Conservation (phyloP, 2,888 invertebrate species). For the Torymus texanus region DNA sequence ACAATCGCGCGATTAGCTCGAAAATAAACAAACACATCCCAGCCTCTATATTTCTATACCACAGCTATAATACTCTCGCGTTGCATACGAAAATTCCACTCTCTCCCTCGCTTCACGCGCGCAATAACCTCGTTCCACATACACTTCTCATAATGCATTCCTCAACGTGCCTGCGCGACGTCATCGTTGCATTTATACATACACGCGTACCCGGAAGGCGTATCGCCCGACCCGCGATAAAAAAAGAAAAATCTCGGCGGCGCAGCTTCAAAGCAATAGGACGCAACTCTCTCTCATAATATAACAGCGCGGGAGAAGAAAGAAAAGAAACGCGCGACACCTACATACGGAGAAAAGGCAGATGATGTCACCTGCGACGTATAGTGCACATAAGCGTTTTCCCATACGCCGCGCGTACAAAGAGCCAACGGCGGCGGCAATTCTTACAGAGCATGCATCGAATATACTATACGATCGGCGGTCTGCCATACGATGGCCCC, state of each 20-base stretch:
- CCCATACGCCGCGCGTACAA: slow-evolving; percentile 1
- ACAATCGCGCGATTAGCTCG: too few relatives aligned
- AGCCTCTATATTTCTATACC: too few relatives aligned
- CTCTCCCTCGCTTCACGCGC: too few relatives aligned
- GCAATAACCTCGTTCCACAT: too few relatives aligned
- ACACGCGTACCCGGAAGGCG: too few relatives aligned
- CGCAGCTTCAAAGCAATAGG: too few relatives aligned
- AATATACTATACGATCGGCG: slow-evolving; percentile 12
- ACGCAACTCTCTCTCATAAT: background rate
- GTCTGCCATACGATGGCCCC: background rate
- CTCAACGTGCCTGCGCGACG: background rate
- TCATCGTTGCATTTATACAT: background rate
- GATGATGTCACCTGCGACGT: background rate
- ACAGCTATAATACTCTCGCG: too few relatives aligned
- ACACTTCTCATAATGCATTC: background rate
- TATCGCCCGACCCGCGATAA: too few relatives aligned
- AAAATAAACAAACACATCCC: too few relatives aligned
- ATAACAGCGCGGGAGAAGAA: background rate
- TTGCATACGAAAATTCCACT: too few relatives aligned
- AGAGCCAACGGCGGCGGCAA: background rate
- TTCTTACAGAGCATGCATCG: slow-evolving; percentile 12
- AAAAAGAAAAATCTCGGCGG: too few relatives aligned
- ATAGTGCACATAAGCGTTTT: background rate
- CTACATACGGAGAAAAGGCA: background rate
- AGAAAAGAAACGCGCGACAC: slow-evolving; percentile 15